These are phyloP conservation scores for Pseudomyrmex cubaensis DNA, from an alignment of 1,140 invertebrate species.

Conservation along the genomic window DNA sequence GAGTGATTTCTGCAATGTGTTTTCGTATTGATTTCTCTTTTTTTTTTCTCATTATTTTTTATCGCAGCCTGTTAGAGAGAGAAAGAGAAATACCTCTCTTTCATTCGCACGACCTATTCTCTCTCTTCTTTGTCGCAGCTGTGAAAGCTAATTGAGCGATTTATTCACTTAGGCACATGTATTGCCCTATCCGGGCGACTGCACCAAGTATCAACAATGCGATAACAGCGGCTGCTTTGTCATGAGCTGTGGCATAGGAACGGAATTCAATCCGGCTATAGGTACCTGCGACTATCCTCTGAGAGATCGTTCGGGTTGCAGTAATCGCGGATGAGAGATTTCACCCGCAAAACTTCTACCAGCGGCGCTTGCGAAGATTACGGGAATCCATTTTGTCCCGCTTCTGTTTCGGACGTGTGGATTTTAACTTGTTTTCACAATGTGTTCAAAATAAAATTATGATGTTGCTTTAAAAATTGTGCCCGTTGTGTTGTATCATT, in stretches of 20 bases:
- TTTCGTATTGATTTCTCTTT: not conserved
- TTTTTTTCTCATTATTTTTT: not conserved
- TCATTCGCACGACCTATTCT: not conserved
- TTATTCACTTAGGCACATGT: slow-evolving; percentile 64
- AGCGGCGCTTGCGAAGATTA: not conserved
- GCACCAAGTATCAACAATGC: slow-evolving; percentile 83
- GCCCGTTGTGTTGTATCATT: not conserved
- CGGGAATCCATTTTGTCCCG: not conserved
- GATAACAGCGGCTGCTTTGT: slow-evolving; percentile 78
- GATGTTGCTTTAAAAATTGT: slow-evolving; percentile 14
- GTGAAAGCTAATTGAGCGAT: not conserved
- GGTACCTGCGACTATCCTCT: slow-evolving; percentile 81
- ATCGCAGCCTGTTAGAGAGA: not conserved
- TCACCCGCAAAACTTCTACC: not conserved
- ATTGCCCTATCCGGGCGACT: slow-evolving; percentile 78
- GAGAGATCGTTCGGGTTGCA: slow-evolving; percentile 57
- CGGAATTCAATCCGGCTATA: slow-evolving; percentile 81
- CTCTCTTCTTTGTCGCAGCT: slow-evolving; percentile 19
- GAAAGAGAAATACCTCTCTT: not conserved
- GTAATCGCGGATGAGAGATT: slow-evolving; percentile 57
- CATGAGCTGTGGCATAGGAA: slow-evolving; percentile 80
- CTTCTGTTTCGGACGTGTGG: not conserved
- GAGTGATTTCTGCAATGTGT: not conserved
- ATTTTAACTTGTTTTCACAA: slow-evolving; percentile 5
- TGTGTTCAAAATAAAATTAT: slow-evolving; percentile 40